Percentiles rank a stretch among this genome's conserved stretches.
Evolutionary conservation across 2,797 vertebrate species (phyloP).

Genomic region (Chelon labrosus): DNA sequence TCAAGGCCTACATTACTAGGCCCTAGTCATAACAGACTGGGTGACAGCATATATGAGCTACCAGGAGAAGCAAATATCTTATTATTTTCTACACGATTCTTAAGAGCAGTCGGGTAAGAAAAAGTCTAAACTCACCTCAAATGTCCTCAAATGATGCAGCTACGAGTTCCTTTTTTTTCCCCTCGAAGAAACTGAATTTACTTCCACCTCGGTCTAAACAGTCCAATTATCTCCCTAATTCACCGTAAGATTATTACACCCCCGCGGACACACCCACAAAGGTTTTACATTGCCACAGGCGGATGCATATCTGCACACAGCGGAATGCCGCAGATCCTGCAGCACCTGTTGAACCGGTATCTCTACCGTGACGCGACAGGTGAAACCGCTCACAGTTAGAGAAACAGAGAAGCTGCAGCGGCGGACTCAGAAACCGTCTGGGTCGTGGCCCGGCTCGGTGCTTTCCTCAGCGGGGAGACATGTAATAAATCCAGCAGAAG

Average conservation of each 20-base stretch:
- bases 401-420: neutral
- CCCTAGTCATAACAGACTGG: too few species aligned
- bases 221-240: neutral
- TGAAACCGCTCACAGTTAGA: neutral
- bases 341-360: constrained; percentile 61
- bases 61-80: too few species aligned
- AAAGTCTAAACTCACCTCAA: neutral
- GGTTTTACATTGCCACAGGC: constrained; percentile 5
- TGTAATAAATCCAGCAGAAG: neutral
- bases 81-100: too few species aligned
- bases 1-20: too few species aligned
- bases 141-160: neutral
- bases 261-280: neutral
- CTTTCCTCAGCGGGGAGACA: too few species aligned
- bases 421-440: neutral
- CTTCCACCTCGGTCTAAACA: neutral
- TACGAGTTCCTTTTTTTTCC: neutral
- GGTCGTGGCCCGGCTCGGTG: neutral
- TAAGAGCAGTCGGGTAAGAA: neutral
- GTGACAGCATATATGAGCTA: too few species aligned
- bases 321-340: constrained; percentile 67
- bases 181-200: neutral
- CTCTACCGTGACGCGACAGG: constrained; percentile 1
- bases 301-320: constrained; percentile 5
- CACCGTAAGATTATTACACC: neutral